Conservation (phyloP, 1,140 invertebrate species). For the Cheumatopsyche charites region DNA sequence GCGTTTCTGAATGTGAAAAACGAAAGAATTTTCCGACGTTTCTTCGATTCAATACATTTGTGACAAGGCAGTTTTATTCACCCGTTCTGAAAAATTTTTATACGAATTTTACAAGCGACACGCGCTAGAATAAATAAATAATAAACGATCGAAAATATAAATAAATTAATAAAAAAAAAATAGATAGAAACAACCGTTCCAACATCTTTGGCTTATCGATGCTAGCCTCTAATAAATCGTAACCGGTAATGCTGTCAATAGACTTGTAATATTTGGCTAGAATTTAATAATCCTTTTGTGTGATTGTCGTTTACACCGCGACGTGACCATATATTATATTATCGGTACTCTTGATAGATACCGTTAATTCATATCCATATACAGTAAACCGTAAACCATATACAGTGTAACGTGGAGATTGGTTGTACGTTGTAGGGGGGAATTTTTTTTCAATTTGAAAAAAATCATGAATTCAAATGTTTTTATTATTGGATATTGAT, state of each 20-base stretch:
- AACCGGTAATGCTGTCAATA: constrained; percentile 35
- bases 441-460: too few relatives aligned
- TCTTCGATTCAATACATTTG: too few relatives aligned
- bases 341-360: constrained; percentile 6
- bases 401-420: too few relatives aligned
- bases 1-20: too few relatives aligned
- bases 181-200: neutral
- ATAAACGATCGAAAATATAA: neutral
- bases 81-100: too few relatives aligned
- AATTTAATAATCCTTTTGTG: constrained; percentile 44
- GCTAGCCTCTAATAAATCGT: constrained; percentile 36
- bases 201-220: neutral
- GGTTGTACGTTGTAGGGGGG: too few relatives aligned
- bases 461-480: too few relatives aligned
- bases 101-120: too few relatives aligned
- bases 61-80: too few relatives aligned
- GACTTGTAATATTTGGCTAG: constrained; percentile 41
- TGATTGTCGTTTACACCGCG: constrained; percentile 28
- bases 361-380: constrained; percentile 19
- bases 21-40: too few relatives aligned
- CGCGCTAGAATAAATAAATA: neutral
- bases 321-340: constrained; percentile 26
- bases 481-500: too few relatives aligned
- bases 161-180: neutral
- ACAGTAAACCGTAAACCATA: too few relatives aligned